Percentiles rank a stretch among this genome's conserved stretches.
Evolutionary conservation across 1,140 invertebrate species (phyloP).

Genomic region (Medauroidea extradentata): DNA sequence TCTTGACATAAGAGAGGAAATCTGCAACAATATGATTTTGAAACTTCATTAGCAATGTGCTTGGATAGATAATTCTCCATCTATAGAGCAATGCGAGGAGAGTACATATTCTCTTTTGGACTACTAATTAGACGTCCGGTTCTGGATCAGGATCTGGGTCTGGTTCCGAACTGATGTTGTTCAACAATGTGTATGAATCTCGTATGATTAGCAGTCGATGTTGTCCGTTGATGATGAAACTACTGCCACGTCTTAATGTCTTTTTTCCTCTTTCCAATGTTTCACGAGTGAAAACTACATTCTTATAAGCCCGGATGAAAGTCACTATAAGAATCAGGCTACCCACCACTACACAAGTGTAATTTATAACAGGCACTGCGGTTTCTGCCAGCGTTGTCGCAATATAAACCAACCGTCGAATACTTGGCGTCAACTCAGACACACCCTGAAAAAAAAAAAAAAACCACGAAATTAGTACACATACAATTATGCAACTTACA

Average conservation of each 20-base stretch:
- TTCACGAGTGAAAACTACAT: conserved; percentile 63
- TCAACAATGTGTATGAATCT: conserved; percentile 55
- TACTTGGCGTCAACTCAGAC: conserved; percentile 69
- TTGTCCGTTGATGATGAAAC: conserved; percentile 63
- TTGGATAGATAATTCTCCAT: too few relatives aligned
- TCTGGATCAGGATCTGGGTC: conserved; percentile 18
- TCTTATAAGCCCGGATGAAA: conserved; percentile 68
- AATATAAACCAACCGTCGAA: conserved; percentile 70
- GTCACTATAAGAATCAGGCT: conserved; percentile 55
- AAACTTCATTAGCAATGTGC: too few relatives aligned
- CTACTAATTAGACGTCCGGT: not conserved
- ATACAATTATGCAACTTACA: too few relatives aligned
- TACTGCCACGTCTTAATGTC: conserved; percentile 64
- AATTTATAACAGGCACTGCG: conserved; percentile 61
- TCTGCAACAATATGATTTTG: too few relatives aligned
- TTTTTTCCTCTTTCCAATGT: conserved; percentile 69
- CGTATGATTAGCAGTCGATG: conserved; percentile 56
- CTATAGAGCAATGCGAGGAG: too few relatives aligned
- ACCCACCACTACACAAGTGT: conserved; percentile 56
- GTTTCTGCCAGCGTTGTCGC: conserved; percentile 68
- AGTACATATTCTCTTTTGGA: too few relatives aligned
- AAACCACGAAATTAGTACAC: too few relatives aligned
- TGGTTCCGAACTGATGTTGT: conserved; percentile 31
- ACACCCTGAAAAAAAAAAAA: conserved; percentile 66
- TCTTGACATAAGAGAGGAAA: too few relatives aligned